A percentile compares a stretch with the other conserved stretches of the same genome.
Evolutionary conservation across 2,888 invertebrate species (phyloP).

Genomic region (Epinotia brunnichana): DNA sequence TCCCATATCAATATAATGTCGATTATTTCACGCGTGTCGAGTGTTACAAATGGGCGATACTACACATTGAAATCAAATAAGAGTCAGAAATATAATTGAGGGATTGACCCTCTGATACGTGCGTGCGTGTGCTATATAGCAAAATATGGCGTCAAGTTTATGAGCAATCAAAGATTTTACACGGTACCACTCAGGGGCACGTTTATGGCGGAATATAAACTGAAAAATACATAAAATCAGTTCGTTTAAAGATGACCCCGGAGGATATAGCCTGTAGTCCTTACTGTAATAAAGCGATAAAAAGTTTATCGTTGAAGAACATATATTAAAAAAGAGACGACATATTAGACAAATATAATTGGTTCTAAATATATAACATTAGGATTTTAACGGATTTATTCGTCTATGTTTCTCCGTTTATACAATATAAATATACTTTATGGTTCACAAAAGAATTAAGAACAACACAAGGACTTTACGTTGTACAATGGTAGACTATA

Average conservation of each 20-base stretch:
- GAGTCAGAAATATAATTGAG: too few species aligned
- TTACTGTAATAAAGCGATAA: slow-evolving; percentile 17
- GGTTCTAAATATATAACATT: too few species aligned
- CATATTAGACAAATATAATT: too few species aligned
- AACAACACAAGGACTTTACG: too few species aligned
- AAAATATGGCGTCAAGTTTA: slow-evolving; percentile 33
- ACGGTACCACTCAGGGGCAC: slow-evolving; percentile 32
- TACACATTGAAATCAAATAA: too few species aligned
- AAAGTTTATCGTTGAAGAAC: neutral
- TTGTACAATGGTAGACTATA: too few species aligned
- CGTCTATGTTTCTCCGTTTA: too few species aligned
- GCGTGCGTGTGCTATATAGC: slow-evolving; percentile 8
- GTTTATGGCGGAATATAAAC: slow-evolving; percentile 24
- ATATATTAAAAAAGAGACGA: neutral
- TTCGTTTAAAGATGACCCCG: slow-evolving; percentile 32
- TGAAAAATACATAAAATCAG: slow-evolving; percentile 40
- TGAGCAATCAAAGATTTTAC: slow-evolving; percentile 35
- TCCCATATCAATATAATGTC: neutral
- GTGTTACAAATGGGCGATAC: neutral
- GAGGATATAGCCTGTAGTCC: slow-evolving; percentile 7
- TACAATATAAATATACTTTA: too few species aligned
- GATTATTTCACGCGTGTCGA: neutral
- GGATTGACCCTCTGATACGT: neutral
- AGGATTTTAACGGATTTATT: too few species aligned
- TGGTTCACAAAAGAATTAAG: too few species aligned